These are phyloP conservation scores for Phycodurus eques DNA, from an alignment of 2,113 vertebrate species.

Conservation along the genomic window DNA sequence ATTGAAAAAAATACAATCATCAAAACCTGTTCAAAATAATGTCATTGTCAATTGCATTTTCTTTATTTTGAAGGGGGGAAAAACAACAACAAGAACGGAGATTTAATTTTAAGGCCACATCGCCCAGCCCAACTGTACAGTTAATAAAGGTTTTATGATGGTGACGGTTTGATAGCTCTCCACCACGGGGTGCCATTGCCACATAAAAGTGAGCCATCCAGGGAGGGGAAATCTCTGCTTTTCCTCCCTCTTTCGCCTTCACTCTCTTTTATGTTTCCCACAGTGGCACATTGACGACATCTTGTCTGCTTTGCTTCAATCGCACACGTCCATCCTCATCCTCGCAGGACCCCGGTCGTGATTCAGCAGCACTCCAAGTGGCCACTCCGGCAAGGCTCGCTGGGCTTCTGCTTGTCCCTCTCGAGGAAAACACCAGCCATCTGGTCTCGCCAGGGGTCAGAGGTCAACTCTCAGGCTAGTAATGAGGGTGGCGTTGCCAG, in stretches of 20 bases:
- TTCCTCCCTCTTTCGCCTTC: conserved; percentile 24
- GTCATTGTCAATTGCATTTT: too few relatives aligned
- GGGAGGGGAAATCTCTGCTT: conserved; percentile 19
- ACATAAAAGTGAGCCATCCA: conserved; percentile 19
- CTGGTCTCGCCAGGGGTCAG: conserved; percentile 63
- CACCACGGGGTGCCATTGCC: conserved; percentile 50
- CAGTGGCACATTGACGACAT: conserved; percentile 37
- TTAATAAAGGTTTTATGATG: neutral
- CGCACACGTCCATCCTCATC: conserved; percentile 13
- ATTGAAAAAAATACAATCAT: too few relatives aligned
- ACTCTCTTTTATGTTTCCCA: conserved; percentile 13
- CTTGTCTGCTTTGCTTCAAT: conserved; percentile 32
- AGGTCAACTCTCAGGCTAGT: conserved; percentile 71
- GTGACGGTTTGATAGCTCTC: conserved; percentile 5
- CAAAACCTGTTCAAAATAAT: too few relatives aligned
- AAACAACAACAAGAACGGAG: too few relatives aligned
- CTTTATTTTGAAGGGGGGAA: too few relatives aligned
- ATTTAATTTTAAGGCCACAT: too few relatives aligned
- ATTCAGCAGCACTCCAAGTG: neutral
- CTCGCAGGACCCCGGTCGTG: conserved; percentile 16
- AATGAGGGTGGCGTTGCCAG: conserved; percentile 72
- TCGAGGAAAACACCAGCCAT: conserved; percentile 70
- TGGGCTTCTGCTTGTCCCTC: conserved; percentile 41
- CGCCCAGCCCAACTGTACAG: neutral
- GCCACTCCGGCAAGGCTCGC: neutral